Evolutionary conservation across 1,140 invertebrate genomes (phyloP).

Genomic region (Ptiloglossa arizonensis): DNA sequence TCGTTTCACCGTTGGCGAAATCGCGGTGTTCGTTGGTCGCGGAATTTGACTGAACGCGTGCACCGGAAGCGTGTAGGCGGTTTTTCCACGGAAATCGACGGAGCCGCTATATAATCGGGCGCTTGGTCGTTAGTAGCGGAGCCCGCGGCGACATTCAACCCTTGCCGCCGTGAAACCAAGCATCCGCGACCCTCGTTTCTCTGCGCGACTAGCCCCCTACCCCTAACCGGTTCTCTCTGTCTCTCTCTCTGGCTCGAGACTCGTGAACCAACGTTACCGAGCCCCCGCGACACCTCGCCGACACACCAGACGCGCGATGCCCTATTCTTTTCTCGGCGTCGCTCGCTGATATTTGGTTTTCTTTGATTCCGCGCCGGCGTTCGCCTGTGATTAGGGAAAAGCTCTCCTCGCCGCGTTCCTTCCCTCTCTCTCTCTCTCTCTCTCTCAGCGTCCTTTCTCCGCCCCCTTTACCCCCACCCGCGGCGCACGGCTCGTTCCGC

Average conservation of each 20-base stretch:
- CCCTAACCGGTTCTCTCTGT: no score
- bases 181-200: slow-evolving; percentile 61
- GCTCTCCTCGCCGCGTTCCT: slow-evolving; percentile 39
- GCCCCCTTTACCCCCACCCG: slow-evolving; percentile 9
- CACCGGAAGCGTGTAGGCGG: slow-evolving; percentile 62
- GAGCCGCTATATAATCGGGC: slow-evolving; percentile 66
- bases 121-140: slow-evolving; percentile 70
- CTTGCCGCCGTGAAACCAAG: slow-evolving; percentile 64
- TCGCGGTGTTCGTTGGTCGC: no score
- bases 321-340: slow-evolving; percentile 55
- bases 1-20: slow-evolving; percentile 16
- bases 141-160: slow-evolving; percentile 70
- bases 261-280: slow-evolving; percentile 42
- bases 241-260: slow-evolving; percentile 44
- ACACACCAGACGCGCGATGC: slow-evolving; percentile 38
- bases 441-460: slow-evolving; percentile 15
- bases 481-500: slow-evolving; percentile 5
- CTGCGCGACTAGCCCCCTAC: slow-evolving; percentile 25
- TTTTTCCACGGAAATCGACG: slow-evolving; percentile 62
- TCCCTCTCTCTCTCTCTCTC: neutral
- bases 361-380: slow-evolving; percentile 62
- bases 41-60: slow-evolving; percentile 51
- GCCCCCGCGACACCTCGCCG: slow-evolving; percentile 53
- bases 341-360: slow-evolving; percentile 66
- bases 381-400: slow-evolving; percentile 66